These are phyloP conservation scores for Protophormia terraenovae DNA, from an alignment of 2,888 invertebrate species.

Conservation along the genomic window DNA sequence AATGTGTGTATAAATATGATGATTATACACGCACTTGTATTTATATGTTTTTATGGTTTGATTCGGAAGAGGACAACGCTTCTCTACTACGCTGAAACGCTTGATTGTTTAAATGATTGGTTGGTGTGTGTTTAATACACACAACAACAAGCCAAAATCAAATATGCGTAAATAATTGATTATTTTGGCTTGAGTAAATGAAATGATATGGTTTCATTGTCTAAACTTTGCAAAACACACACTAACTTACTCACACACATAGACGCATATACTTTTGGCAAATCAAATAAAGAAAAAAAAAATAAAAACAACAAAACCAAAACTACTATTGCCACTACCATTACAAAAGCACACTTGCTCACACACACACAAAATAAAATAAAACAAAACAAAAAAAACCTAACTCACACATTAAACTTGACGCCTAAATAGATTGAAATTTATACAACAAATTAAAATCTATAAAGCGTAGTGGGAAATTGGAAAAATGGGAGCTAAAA, in stretches of 20 bases:
- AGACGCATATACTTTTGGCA: neutral
- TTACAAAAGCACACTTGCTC: neutral
- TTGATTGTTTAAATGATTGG: neutral
- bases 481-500: too few species aligned
- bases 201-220: slow-evolving; percentile 61
- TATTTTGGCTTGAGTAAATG: slow-evolving; percentile 65
- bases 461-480: slow-evolving; percentile 21
- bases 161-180: slow-evolving; percentile 71
- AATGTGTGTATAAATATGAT: neutral
- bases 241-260: neutral
- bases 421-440: slow-evolving; percentile 39
- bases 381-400: neutral
- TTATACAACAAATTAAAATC: slow-evolving; percentile 18
- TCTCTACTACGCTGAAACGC: neutral
- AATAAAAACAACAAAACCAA: slow-evolving; percentile 18
- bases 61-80: neutral
- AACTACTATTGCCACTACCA: slow-evolving; percentile 48
- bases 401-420: slow-evolving; percentile 35
- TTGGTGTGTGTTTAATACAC: slow-evolving; percentile 52
- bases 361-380: neutral
- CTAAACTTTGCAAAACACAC: slow-evolving; percentile 10
- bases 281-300: slow-evolving; percentile 34
- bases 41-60: slow-evolving; percentile 7
- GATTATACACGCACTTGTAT: slow-evolving; percentile 51
- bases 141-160: slow-evolving; percentile 65